Evolutionary conservation across 2,797 vertebrate genomes (phyloP), one percentile per base, ranked within the genome.

Genomic region (Ctenosaura bakeri): DNA sequence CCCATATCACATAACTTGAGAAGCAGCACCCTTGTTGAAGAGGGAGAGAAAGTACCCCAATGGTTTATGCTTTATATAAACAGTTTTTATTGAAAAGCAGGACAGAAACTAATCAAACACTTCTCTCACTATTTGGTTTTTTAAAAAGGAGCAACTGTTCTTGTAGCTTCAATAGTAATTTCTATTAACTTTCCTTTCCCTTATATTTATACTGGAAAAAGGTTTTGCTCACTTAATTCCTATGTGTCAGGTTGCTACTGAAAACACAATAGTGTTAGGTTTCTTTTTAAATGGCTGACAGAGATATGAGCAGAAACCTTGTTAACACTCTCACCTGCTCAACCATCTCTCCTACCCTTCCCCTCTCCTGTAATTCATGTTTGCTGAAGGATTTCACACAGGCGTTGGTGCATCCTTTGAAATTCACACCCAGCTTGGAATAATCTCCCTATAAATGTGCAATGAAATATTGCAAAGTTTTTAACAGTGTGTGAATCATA

Each of bases 401-500:
- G 12, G 50, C 50, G 3, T 83, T 83, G 50, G 18, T 62, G 38
- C 20, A 9, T 35, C 71, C 16, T 52, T 54, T 81, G 9, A 26
- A 38, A 13, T 38, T 24, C 20, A 62, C 22, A 35, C 46, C 74
- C 16, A 32, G 3, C 66, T 24, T 78, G 2, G 7, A n/a, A 18
- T n/a, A 29, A 83, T 56, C 24, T 76, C 46, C 9, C 32, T 62
- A 26, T 64, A 76, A 4, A 4, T 10, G 14, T 73, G 16, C 38
- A 88, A 84, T 54, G 8, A 78, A 93, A 79, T 6, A 92, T 86
- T 54, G 8, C 16, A 77, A n/a, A 22, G 6, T 73, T 69, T 32
- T 56, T 59, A 5, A 56, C 62, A 83, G 87, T 52, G 42, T 38
- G n/a, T 1, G 71, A 64, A 7, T 86, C 59, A 2, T 73, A 12